phyloP scores from a whole-genome alignment of 2,113 vertebrate genomes.

The Notarius quadriscutis region DNA sequence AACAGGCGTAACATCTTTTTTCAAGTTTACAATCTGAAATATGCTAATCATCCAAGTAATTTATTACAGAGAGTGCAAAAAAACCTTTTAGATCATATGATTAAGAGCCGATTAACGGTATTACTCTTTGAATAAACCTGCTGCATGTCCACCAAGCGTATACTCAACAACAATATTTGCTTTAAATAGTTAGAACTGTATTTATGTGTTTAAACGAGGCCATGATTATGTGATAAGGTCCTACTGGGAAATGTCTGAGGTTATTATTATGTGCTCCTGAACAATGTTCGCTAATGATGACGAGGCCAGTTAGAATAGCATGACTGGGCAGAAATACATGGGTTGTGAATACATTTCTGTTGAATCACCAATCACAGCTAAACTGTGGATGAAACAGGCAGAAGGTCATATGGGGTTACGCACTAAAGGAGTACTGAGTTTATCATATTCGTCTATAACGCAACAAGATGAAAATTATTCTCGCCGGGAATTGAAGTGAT shows the following conservation, averaged over 20 bases:
- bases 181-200: slow-evolving; percentile 13
- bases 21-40: slow-evolving; percentile 1
- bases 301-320: not conserved
- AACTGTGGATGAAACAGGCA: not conserved
- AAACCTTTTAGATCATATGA: not conserved
- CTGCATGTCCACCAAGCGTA: not conserved
- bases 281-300: slow-evolving; percentile 11
- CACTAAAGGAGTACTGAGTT: not conserved
- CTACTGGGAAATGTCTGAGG: not conserved
- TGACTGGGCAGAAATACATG: not conserved
- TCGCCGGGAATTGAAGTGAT: not conserved
- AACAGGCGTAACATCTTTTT: slow-evolving; percentile 14
- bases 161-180: not conserved
- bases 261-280: slow-evolving; percentile 17
- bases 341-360: not conserved
- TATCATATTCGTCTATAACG: not conserved
- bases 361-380: slow-evolving; percentile 2
- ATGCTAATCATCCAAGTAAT: slow-evolving; percentile 2
- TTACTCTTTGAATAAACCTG: not conserved
- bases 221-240: not conserved
- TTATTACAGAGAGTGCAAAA: not conserved
- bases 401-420: not conserved
- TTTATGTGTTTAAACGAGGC: not conserved
- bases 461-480: too few species aligned
- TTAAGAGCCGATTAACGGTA: not conserved